These are phyloP conservation scores for Globicephala melas DNA, from an alignment of 2,113 vertebrate genomes.

Conservation along the genomic window DNA sequence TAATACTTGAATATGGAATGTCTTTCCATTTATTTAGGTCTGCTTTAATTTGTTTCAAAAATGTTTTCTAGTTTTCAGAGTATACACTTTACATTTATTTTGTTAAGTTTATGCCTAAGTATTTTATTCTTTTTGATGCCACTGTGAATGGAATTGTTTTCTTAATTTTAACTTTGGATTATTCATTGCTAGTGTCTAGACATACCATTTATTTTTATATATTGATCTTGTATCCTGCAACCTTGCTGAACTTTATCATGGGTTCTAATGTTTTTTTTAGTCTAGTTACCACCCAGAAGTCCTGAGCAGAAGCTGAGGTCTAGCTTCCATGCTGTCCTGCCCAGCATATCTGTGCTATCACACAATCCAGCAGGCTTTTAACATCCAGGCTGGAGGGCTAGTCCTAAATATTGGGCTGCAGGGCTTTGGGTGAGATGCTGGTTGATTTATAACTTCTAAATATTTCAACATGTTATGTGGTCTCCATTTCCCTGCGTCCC, in stretches of 20 bases:
- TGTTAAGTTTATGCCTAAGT: not conserved
- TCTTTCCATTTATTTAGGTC: not conserved
- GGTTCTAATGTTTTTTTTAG: not conserved
- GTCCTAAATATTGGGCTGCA: not conserved
- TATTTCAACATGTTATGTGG: not conserved
- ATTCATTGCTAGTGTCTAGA: not conserved
- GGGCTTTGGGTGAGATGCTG: not conserved
- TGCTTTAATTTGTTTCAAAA: conserved; percentile 14
- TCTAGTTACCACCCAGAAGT: not conserved
- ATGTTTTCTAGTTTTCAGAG: not conserved
- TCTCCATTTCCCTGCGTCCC: not conserved
- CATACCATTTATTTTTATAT: conserved; percentile 6
- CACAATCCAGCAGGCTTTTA: not conserved
- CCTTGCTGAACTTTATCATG: not conserved
- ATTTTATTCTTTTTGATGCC: conserved; percentile 4
- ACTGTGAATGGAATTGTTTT: not conserved
- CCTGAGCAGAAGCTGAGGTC: not conserved
- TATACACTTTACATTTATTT: not conserved
- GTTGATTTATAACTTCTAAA: not conserved
- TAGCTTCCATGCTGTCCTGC: not conserved
- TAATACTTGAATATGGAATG: not conserved
- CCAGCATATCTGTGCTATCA: not conserved
- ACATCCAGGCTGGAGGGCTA: not conserved
- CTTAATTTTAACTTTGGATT: conserved; percentile 30
- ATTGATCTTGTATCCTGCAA: not conserved